phyloP scores from a whole-genome alignment of 1,140 invertebrate genomes.

The Scaptomyza pallida region DNA sequence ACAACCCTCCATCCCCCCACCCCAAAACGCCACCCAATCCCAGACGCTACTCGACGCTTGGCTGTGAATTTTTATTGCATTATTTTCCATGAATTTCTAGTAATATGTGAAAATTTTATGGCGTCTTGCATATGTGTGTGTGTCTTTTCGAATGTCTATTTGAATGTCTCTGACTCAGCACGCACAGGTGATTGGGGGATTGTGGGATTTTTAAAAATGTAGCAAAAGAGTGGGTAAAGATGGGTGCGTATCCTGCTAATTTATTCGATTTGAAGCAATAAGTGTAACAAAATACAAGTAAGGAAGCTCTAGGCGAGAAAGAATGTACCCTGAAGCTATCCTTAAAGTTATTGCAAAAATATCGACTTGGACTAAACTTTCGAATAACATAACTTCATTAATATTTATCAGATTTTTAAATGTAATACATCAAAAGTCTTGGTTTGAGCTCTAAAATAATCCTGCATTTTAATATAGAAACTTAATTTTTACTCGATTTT shows the following conservation, averaged over 20 bases:
- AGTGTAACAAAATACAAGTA: neutral
- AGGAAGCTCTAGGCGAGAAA: too few relatives aligned
- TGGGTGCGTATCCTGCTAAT: slow-evolving; percentile 39
- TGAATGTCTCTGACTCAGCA: slow-evolving; percentile 23
- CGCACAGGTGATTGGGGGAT: slow-evolving; percentile 46
- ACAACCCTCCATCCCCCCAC: neutral
- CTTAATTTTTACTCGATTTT: too few relatives aligned
- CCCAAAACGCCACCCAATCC: slow-evolving; percentile 6
- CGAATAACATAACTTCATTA: too few relatives aligned
- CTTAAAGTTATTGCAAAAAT: too few relatives aligned
- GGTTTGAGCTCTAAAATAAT: too few relatives aligned
- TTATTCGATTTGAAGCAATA: slow-evolving; percentile 55
- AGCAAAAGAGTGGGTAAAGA: neutral
- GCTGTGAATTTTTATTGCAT: slow-evolving; percentile 84
- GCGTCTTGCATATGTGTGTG: slow-evolving; percentile 37
- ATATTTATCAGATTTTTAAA: too few relatives aligned
- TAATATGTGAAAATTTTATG: slow-evolving; percentile 74
- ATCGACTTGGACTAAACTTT: too few relatives aligned
- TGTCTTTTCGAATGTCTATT: slow-evolving; percentile 13
- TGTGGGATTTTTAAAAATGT: neutral
- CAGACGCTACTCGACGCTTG: slow-evolving; percentile 36
- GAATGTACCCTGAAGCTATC: too few relatives aligned
- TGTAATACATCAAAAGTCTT: too few relatives aligned
- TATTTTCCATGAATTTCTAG: slow-evolving; percentile 82
- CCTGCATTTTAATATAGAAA: too few relatives aligned